Conservation (phyloP, 2,888 invertebrate genomes). For the Nephrocerus scutellatus region DNA sequence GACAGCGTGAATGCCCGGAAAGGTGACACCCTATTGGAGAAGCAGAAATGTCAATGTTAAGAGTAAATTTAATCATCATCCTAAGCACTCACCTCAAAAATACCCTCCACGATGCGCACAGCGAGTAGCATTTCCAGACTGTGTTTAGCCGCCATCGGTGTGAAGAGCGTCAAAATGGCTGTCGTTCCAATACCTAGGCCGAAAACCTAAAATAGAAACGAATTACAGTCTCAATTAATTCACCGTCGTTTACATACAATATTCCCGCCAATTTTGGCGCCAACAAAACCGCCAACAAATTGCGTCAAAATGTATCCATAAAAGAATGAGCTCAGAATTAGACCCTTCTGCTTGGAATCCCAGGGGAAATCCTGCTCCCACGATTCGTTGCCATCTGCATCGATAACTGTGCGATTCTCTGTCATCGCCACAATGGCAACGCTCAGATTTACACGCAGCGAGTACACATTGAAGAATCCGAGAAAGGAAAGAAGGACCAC, state of each 20-base stretch:
- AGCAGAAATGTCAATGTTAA: too few relatives aligned
- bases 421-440: constrained; percentile 94
- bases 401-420: constrained; percentile 55
- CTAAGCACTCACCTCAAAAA: constrained; percentile 61
- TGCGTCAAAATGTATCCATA: constrained; percentile 83
- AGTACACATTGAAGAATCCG: constrained; percentile 79
- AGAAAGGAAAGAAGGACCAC: constrained; percentile 73
- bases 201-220: constrained; percentile 52
- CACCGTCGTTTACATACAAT: constrained; percentile 41
- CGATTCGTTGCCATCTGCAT: constrained; percentile 57
- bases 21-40: constrained; percentile 39
- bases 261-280: constrained; percentile 79
- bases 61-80: constrained; percentile 3
- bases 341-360: constrained; percentile 69
- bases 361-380: constrained; percentile 73
- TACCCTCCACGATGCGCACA: constrained; percentile 68
- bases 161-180: constrained; percentile 70
- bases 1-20: constrained; percentile 64
- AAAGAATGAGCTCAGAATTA: constrained; percentile 80
- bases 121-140: constrained; percentile 63
- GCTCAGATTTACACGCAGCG: constrained; percentile 79
- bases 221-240: too few relatives aligned
- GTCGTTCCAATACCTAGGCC: constrained; percentile 72
- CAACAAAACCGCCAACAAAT: constrained; percentile 75
- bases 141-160: constrained; percentile 69